A percentile compares a stretch with the other conserved stretches of the same genome.
Evolutionary conservation across 2,113 vertebrate species (phyloP).

Genomic region (Ranitomeya variabilis): DNA sequence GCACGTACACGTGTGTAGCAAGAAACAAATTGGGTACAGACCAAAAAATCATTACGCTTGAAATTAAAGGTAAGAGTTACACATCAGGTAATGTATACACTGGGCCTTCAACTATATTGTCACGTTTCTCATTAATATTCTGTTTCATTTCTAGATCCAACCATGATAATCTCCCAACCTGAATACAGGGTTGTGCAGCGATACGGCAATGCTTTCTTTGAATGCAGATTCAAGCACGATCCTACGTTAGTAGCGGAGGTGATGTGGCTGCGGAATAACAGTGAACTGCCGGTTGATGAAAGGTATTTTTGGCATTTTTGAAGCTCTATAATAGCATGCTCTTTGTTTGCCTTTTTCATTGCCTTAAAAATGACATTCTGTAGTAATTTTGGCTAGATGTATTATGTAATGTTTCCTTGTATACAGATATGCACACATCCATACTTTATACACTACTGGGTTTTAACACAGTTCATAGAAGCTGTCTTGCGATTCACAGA

Average conservation of each 20-base stretch:
- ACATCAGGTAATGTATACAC: not conserved
- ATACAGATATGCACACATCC: not conserved
- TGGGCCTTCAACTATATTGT: too few species aligned
- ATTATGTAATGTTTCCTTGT: not conserved
- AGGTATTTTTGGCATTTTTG: conserved; percentile 74
- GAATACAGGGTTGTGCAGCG: conserved; percentile 85
- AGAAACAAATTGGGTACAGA: conserved; percentile 81
- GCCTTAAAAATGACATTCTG: too few species aligned
- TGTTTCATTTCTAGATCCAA: conserved; percentile 84
- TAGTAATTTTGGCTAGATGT: not conserved
- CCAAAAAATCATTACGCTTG: conserved; percentile 87
- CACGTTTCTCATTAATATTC: conserved; percentile 44
- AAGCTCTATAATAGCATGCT: not conserved
- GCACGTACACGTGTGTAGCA: conserved; percentile 90
- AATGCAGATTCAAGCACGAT: conserved; percentile 92
- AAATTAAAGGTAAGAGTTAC: conserved; percentile 88
- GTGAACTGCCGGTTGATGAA: conserved; percentile 84
- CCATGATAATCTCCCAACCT: conserved; percentile 88
- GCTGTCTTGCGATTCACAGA: conserved; percentile 68
- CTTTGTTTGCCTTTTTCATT: too few species aligned
- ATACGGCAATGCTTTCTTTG: conserved; percentile 82
- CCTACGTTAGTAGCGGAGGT: conserved; percentile 77
- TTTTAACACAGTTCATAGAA: not conserved
- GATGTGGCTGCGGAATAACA: conserved; percentile 86
- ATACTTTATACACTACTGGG: not conserved